Conservation (phyloP, 2,797 vertebrate genomes). For the Alauda arvensis region DNA sequence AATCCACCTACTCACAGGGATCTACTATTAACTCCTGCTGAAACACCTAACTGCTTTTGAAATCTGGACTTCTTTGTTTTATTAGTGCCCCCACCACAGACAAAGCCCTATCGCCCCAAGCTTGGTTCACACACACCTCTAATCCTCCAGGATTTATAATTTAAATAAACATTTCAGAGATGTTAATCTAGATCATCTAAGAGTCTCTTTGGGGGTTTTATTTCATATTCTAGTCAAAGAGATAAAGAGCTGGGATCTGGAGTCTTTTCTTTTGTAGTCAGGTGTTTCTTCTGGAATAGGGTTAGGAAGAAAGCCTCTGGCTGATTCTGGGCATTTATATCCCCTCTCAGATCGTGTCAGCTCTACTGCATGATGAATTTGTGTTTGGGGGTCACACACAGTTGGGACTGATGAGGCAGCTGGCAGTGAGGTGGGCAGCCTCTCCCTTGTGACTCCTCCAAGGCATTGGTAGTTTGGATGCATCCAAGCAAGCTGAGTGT, state of each 20-base stretch:
- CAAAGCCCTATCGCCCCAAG: background rate
- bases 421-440: background rate
- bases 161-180: slow-evolving; percentile 9
- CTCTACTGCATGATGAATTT: background rate
- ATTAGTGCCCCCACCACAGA: background rate
- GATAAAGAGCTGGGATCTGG: background rate
- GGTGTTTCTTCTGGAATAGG: background rate
- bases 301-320: background rate
- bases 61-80: slow-evolving; percentile 8
- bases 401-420: background rate
- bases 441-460: background rate
- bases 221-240: background rate
- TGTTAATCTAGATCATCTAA: background rate
- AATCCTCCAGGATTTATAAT: slow-evolving; percentile 10
- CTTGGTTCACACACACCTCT: background rate
- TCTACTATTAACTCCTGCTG: background rate
- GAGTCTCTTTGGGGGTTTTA: background rate
- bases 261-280: background rate
- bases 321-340: background rate
- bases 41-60: background rate
- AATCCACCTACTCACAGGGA: background rate
- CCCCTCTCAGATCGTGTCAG: background rate
- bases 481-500: background rate
- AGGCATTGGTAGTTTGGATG: background rate
- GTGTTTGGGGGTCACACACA: background rate